Evolutionary conservation across 35 echinoderm and acorn worm genomes (phyloP), one percentile per base, ranked within the genome.

Genomic region (Holothuria glaberrima): DNA sequence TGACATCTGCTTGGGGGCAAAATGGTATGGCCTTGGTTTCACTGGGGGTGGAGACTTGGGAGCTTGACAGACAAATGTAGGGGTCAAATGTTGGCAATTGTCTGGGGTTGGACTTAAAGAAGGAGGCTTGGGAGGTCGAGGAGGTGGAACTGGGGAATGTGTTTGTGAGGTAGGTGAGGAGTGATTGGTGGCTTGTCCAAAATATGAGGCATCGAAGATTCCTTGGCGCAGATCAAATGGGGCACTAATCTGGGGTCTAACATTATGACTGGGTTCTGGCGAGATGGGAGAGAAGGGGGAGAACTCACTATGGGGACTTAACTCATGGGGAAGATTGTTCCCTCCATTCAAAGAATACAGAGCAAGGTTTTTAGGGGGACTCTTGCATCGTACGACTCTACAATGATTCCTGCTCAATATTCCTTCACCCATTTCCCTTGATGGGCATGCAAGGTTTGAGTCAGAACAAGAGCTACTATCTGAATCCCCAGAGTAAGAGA

Each of bases 401-500:
- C 30, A 82, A 30, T 19, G 79, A 60, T 48, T 82, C 36, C 35
- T n/a, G 66, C 25, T 69, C 3, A 69, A 33, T 10, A 20, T 12
- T 30, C 24, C 22, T 12, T 78, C 38, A 12, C 32, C 16, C 21
- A 78, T 5, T 10, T 82, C 79, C 18, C 36, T 20, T 22, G 79
- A 36, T 32, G 19, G 24, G 19, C 30, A 81, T 6, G 44, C 79
- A 22, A 29, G 79, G 31, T 41, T 52, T 17, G 79, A 28, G 6
- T 82, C 79, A 27, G 79, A 82, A 12, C 36, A 50, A 20, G 41
- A 50, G 24, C 79, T 82, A n/a, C 79, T 82, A 28, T 82, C 79
- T 57, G 79, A 82, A 33, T 82, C 79, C 3, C 79, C 79, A 58
- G 79, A 82, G 79, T 82, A 82, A 16, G 79, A 82, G 3, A 82